Conservation (phyloP, 2,888 invertebrate species). For the Emmelina monodactyla region DNA sequence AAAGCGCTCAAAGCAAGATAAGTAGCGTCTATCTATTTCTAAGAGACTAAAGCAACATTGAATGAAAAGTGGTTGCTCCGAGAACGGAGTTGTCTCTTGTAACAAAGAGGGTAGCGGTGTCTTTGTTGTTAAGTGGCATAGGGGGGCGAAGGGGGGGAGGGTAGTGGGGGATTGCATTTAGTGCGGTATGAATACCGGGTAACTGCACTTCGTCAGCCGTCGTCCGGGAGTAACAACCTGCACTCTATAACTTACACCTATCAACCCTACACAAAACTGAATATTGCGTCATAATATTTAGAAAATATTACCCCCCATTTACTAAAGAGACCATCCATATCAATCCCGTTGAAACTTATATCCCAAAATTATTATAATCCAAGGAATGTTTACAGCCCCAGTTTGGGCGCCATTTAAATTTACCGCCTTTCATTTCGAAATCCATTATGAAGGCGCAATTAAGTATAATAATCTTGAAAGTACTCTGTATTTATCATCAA, state of each 20-base stretch:
- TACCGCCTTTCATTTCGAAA: constrained; percentile 15
- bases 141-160: constrained; percentile 25
- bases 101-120: constrained; percentile 61
- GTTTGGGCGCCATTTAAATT: constrained; percentile 20
- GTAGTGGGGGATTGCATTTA: constrained; percentile 45
- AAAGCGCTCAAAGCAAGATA: constrained; percentile 14
- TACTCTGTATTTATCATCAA: too few relatives aligned
- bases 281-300: too few relatives aligned
- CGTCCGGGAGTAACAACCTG: constrained; percentile 57
- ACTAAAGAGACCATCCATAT: too few relatives aligned
- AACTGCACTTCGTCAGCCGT: constrained; percentile 61
- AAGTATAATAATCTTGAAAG: too few relatives aligned
- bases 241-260: constrained; percentile 20
- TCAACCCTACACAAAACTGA: too few relatives aligned
- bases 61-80: constrained; percentile 43
- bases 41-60: constrained; percentile 36
- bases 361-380: too few relatives aligned
- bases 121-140: constrained; percentile 61
- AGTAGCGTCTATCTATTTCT: constrained; percentile 32
- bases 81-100: constrained; percentile 53
- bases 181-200: constrained; percentile 56
- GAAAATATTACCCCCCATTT: too few relatives aligned
- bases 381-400: constrained; percentile 18
- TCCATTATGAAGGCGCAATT: too few relatives aligned
- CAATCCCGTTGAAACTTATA: too few relatives aligned